These are phyloP conservation scores for Molanna angustata DNA, from an alignment of 2,888 invertebrate genomes.

Conservation along the genomic window DNA sequence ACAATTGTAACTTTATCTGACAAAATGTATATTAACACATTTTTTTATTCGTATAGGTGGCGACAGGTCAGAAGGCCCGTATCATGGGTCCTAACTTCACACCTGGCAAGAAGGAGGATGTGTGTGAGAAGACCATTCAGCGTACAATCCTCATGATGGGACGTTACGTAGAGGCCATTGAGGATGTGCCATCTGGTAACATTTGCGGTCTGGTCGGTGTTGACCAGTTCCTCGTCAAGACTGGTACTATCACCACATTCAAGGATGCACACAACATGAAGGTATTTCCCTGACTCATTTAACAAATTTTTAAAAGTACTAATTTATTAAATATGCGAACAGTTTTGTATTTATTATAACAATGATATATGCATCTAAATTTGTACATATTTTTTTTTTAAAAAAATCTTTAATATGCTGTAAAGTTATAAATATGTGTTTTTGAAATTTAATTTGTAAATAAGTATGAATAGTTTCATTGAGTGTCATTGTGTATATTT, in stretches of 20 bases:
- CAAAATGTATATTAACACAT: neutral
- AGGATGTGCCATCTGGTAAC: constrained; percentile 99
- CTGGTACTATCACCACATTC: constrained; percentile 98
- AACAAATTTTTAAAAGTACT: too few species aligned
- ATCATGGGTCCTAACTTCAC: constrained; percentile 99
- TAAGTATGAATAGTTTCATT: too few species aligned
- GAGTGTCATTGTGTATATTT: too few species aligned
- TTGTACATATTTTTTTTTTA: too few species aligned
- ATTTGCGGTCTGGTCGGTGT: constrained; percentile 99
- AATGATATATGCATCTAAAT: too few species aligned
- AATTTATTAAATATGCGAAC: too few species aligned
- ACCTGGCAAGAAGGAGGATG: constrained; percentile 98
- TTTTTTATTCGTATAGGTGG: constrained; percentile 43
- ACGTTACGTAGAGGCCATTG: constrained; percentile 98
- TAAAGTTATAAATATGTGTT: too few species aligned
- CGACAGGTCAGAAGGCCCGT: constrained; percentile 90
- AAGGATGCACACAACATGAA: constrained; percentile 99
- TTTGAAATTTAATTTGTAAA: too few species aligned
- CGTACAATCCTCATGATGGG: constrained; percentile 99
- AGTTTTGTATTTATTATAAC: too few species aligned
- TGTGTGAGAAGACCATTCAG: constrained; percentile 99
- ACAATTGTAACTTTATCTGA: neutral
- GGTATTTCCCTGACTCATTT: too few species aligned
- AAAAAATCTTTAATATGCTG: too few species aligned
- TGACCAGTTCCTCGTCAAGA: constrained; percentile 99